Percentiles rank a stretch among this genome's conserved stretches.
Conservation (phyloP, 2,113 vertebrate genomes). For the Arenaria interpres region DNA sequence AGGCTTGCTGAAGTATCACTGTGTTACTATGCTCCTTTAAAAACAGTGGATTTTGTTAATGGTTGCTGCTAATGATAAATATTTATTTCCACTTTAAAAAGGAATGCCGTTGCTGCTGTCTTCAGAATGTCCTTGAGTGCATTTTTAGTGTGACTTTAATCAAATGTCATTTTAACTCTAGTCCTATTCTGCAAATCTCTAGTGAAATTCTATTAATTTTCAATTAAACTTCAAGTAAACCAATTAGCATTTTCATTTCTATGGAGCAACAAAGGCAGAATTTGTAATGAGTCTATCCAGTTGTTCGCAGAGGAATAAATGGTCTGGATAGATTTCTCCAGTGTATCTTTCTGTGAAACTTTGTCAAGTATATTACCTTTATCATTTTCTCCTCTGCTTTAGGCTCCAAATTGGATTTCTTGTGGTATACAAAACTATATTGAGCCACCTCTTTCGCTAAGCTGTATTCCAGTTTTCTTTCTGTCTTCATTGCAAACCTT, state of each 20-base stretch:
- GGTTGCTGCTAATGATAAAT: background rate
- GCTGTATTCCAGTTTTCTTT: background rate
- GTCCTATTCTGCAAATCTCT: conserved; percentile 59
- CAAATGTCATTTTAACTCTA: conserved; percentile 66
- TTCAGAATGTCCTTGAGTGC: conserved; percentile 66
- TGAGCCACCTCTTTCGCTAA: background rate
- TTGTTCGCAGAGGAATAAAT: conserved; percentile 63
- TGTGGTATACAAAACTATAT: background rate
- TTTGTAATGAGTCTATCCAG: conserved; percentile 63
- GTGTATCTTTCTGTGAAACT: background rate
- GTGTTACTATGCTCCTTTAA: background rate
- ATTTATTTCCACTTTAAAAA: conserved; percentile 36
- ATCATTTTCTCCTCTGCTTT: conserved; percentile 5
- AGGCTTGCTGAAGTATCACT: background rate
- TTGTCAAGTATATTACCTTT: conserved; percentile 42
- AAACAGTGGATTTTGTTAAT: background rate
- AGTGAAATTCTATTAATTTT: conserved; percentile 76
- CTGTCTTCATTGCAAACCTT: background rate
- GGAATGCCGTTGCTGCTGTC: background rate
- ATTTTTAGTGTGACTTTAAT: conserved; percentile 62
- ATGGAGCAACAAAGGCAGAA: conserved; percentile 70
- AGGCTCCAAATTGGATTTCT: conserved; percentile 15
- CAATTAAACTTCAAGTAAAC: conserved; percentile 77
- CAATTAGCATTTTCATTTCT: conserved; percentile 76
- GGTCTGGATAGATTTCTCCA: conserved; percentile 43